Conservation (phyloP, 1,140 invertebrate genomes). For the Bombus terrestris region DNA sequence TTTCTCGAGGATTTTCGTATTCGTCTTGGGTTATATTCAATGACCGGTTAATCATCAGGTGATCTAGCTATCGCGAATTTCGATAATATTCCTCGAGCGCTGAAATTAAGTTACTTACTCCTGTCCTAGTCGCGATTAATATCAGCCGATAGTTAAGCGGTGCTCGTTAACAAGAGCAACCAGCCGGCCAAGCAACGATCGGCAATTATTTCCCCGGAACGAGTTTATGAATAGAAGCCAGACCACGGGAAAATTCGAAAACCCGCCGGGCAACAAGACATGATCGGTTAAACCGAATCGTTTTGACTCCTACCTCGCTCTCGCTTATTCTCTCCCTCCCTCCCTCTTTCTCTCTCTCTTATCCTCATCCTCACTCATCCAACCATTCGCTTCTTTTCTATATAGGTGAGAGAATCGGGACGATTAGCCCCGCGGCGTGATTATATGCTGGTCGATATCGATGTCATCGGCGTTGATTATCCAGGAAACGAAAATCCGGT, state of each 20-base stretch:
- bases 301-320: conserved; percentile 46
- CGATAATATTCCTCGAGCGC: neutral
- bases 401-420: conserved; percentile 48
- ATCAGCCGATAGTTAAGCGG: conserved; percentile 37
- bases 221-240: conserved; percentile 58
- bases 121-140: conserved; percentile 35
- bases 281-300: conserved; percentile 29
- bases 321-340: neutral
- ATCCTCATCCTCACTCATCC: neutral
- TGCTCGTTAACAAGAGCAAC: conserved; percentile 54
- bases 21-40: neutral
- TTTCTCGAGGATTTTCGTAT: neutral
- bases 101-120: conserved; percentile 11
- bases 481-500: conserved; percentile 66
- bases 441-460: conserved; percentile 65
- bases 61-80: neutral
- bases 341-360: neutral
- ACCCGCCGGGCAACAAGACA: conserved; percentile 47
- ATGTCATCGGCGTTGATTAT: conserved; percentile 67
- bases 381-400: neutral
- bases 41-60: no score
- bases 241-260: conserved; percentile 57
- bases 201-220: conserved; percentile 62
- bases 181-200: conserved; percentile 27
- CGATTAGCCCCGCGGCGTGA: conserved; percentile 66